phyloP scores from a whole-genome alignment of 1,140 invertebrate genomes.

The Halesus radiatus region DNA sequence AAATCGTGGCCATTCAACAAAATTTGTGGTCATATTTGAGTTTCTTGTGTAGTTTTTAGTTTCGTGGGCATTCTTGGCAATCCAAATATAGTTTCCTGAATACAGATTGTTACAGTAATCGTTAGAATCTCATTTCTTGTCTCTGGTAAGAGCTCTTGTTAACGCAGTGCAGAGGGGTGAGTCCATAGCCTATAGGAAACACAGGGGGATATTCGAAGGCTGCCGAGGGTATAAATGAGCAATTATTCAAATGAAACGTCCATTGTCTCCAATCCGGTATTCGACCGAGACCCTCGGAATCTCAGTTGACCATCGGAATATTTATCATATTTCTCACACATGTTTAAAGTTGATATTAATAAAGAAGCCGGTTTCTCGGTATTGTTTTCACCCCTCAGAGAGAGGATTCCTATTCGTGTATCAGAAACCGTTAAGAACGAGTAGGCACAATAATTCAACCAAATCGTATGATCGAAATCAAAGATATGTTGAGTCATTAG shows the following conservation, averaged over 20 bases:
- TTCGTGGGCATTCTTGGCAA: no score
- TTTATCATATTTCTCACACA: constrained; percentile 21
- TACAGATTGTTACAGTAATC: background rate
- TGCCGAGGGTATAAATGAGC: constrained; percentile 51
- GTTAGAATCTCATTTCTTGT: background rate
- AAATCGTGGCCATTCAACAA: no score
- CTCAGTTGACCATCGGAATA: constrained; percentile 40
- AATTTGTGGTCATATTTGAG: no score
- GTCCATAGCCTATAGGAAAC: background rate
- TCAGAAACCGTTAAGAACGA: constrained; percentile 20
- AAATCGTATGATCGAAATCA: constrained; percentile 3
- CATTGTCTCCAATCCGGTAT: constrained; percentile 55
- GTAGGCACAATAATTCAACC: background rate
- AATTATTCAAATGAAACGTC: constrained; percentile 56
- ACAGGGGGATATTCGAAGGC: constrained; percentile 15
- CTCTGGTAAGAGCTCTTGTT: background rate
- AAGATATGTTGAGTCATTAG: background rate
- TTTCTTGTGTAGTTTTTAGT: no score
- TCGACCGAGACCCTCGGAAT: constrained; percentile 9
- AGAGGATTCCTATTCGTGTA: background rate
- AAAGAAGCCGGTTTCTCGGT: constrained; percentile 15
- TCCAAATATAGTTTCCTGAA: no score
- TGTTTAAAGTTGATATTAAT: constrained; percentile 1
- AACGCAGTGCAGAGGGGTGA: constrained; percentile 15
- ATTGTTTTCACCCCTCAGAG: background rate